Evolutionary conservation across 2,797 vertebrate species (phyloP).

Genomic region (Lithobates pipiens): DNA sequence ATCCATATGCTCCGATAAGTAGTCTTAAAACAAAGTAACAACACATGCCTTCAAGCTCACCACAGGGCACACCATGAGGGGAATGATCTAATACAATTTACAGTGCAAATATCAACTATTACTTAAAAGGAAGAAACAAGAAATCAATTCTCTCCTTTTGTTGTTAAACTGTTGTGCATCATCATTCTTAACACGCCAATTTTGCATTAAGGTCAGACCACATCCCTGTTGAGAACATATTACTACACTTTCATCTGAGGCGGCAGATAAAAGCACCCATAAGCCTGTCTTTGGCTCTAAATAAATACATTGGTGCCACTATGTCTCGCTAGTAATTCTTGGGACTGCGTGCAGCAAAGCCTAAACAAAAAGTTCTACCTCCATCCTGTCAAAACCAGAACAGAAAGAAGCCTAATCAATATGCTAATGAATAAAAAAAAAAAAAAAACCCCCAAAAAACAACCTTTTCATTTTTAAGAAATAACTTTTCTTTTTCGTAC

Average conservation of each 20-base stretch:
- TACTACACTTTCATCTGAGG: conserved; percentile 2
- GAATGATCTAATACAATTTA: too few species aligned
- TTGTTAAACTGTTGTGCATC: neutral
- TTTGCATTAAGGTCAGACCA: conserved; percentile 23
- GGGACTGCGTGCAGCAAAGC: neutral
- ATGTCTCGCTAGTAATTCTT: conserved; percentile 20
- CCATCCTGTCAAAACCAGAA: neutral
- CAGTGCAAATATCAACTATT: too few species aligned
- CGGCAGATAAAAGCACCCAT: conserved; percentile 29
- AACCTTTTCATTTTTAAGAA: too few species aligned
- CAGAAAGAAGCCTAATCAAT: neutral
- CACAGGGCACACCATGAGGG: too few species aligned
- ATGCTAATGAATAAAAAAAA: too few species aligned
- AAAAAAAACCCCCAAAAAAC: too few species aligned
- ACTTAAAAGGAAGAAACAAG: too few species aligned
- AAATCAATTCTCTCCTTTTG: too few species aligned
- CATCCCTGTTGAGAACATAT: conserved; percentile 20
- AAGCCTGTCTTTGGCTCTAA: neutral
- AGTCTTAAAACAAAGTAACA: too few species aligned
- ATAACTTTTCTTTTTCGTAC: too few species aligned
- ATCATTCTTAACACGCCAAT: neutral
- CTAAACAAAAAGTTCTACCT: neutral
- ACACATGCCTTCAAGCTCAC: too few species aligned
- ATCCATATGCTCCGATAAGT: too few species aligned
- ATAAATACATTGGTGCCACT: conserved; percentile 26